Evolutionary conservation across 2,797 vertebrate species (phyloP).

Genomic region (Catharus ustulatus): DNA sequence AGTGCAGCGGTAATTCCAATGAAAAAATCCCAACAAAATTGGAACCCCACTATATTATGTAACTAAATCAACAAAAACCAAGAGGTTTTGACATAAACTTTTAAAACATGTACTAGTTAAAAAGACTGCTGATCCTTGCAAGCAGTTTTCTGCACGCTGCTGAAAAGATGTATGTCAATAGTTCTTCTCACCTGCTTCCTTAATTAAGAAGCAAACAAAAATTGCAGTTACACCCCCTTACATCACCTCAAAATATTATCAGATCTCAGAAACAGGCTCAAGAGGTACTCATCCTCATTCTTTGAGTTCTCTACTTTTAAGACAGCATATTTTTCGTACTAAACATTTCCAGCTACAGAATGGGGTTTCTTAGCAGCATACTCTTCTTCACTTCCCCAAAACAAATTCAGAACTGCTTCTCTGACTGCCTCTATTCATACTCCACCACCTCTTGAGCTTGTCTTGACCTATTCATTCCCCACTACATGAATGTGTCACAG

Average conservation of each 20-base stretch:
- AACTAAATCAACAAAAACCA: not conserved
- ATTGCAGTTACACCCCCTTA: not conserved
- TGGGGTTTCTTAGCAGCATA: not conserved
- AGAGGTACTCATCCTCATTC: not conserved
- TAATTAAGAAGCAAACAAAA: not conserved
- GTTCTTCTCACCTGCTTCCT: not conserved
- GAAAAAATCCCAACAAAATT: not conserved
- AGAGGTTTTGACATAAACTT: not conserved
- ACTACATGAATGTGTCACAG: not conserved
- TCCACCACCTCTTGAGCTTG: not conserved
- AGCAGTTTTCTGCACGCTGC: not conserved
- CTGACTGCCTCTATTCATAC: not conserved
- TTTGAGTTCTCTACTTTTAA: not conserved
- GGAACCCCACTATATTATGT: not conserved
- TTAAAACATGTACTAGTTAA: not conserved
- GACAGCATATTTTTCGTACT: not conserved
- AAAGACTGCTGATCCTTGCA: not conserved
- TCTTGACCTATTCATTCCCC: not conserved
- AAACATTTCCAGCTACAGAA: not conserved
- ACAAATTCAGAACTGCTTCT: not conserved
- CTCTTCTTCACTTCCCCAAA: not conserved
- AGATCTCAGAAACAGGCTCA: not conserved
- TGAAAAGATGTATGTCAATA: not conserved
- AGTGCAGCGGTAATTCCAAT: not conserved
- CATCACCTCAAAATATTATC: not conserved